A percentile compares a stretch with the other conserved stretches of the same genome.
These are phyloP conservation scores for Apteryx mantelli DNA, from an alignment of 2,113 vertebrate species.

Conservation along the genomic window DNA sequence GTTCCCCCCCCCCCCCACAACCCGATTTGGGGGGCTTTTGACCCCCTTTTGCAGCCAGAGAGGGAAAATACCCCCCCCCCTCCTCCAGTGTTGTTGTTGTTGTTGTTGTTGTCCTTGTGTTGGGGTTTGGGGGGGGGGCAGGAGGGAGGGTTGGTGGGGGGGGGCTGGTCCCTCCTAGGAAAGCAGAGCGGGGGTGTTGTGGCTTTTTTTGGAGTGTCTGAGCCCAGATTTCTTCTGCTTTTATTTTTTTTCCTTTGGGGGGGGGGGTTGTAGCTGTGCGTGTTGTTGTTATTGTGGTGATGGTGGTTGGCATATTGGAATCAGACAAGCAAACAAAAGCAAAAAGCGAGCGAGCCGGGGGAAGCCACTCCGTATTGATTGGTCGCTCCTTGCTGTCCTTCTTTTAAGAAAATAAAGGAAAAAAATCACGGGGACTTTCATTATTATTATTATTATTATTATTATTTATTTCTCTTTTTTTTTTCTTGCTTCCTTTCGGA, in stretches of 20 bases:
- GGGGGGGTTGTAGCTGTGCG: neutral
- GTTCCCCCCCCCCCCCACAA: neutral
- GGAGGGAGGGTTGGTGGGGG: neutral
- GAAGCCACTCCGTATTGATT: neutral
- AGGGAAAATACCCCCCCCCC: neutral
- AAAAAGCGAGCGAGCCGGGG: neutral
- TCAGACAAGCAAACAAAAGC: conserved; percentile 40
- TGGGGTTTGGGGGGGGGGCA: neutral
- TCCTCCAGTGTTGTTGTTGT: neutral
- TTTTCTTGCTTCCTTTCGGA: neutral
- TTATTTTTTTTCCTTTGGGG: too few relatives aligned
- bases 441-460: neutral
- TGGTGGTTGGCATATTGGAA: neutral
- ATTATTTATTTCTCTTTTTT: neutral
- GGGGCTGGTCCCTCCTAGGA: neutral
- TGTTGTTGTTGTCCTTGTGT: neutral
- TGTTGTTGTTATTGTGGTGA: neutral
- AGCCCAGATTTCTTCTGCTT: neutral
- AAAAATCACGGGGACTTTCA: too few relatives aligned
- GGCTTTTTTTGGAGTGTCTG: neutral
- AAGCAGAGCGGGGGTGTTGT: neutral
- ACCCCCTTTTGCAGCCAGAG: too few relatives aligned
- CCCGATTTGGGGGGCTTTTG: too few relatives aligned
- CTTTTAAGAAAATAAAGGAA: conserved; percentile 5
- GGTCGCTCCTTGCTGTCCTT: neutral